Percentiles rank a stretch among this genome's conserved stretches.
Conservation (phyloP, 2,113 vertebrate genomes). For the Forbesichthys papilliferus region DNA sequence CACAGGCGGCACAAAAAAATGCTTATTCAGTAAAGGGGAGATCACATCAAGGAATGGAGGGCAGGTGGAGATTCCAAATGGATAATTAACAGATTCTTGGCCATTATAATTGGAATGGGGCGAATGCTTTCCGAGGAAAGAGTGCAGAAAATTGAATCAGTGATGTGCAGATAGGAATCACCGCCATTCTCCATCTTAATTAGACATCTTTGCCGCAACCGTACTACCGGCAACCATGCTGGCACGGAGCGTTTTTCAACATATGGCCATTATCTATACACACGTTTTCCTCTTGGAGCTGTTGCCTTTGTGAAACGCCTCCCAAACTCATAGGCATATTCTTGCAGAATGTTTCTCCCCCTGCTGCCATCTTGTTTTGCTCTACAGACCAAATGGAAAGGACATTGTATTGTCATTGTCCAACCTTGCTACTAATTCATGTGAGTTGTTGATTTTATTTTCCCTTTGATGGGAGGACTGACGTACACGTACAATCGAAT, state of each 20-base stretch:
- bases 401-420: constrained; percentile 50
- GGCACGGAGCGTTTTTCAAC: constrained; percentile 51
- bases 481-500: constrained; percentile 21
- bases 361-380: constrained; percentile 49
- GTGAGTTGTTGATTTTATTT: constrained; percentile 24
- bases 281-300: constrained; percentile 33
- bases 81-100: constrained; percentile 73
- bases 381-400: constrained; percentile 48
- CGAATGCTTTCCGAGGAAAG: constrained; percentile 57
- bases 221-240: constrained; percentile 55
- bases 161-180: constrained; percentile 63
- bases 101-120: constrained; percentile 72
- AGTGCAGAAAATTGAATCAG: constrained; percentile 74
- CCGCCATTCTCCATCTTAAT: constrained; percentile 70
- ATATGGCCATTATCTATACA: constrained; percentile 65
- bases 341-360: constrained; percentile 28
- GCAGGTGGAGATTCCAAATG: constrained; percentile 63
- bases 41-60: constrained; percentile 46
- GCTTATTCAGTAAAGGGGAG: constrained; percentile 32
- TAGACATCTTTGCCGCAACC: constrained; percentile 64
- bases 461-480: constrained; percentile 12
- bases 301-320: constrained; percentile 45
- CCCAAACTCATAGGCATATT: constrained; percentile 2
- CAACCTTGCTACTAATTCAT: constrained; percentile 46
- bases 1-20: constrained; percentile 31